Evolutionary conservation across 1,140 invertebrate genomes (phyloP).

Genomic region (Pseudachorutes palmiensis): DNA sequence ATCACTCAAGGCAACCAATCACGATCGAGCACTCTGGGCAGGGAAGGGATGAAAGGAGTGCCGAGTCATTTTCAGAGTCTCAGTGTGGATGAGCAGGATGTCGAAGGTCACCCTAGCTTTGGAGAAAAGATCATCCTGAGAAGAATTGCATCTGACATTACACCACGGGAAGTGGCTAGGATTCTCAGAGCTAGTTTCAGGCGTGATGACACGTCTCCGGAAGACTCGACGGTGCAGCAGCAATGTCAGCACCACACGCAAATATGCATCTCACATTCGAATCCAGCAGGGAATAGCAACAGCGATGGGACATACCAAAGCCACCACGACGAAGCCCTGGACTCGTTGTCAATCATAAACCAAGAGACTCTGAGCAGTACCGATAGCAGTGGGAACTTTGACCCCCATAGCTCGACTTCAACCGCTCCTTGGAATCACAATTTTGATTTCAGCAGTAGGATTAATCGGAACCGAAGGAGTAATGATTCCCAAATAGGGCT

Average conservation of each 20-base stretch:
- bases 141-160: constrained; percentile 33
- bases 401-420: too few species aligned
- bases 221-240: not conserved
- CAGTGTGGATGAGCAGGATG: not conserved
- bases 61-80: too few species aligned
- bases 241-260: not conserved
- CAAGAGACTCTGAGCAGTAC: not conserved
- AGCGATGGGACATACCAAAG: not conserved
- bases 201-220: not conserved
- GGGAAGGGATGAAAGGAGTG: constrained; percentile 14
- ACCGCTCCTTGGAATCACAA: too few species aligned
- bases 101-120: not conserved
- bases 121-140: constrained; percentile 9
- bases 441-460: constrained; percentile 1
- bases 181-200: constrained; percentile 36
- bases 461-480: not conserved
- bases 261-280: too few species aligned
- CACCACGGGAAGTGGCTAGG: constrained; percentile 34
- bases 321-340: not conserved
- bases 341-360: not conserved
- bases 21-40: not conserved
- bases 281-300: not conserved
- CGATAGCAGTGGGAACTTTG: not conserved
- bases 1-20: not conserved
- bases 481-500: constrained; percentile 8